A percentile compares a stretch with the other conserved stretches of the same genome.
Conservation (phyloP, 2,113 vertebrate species). For the Dromiciops gliroides region DNA sequence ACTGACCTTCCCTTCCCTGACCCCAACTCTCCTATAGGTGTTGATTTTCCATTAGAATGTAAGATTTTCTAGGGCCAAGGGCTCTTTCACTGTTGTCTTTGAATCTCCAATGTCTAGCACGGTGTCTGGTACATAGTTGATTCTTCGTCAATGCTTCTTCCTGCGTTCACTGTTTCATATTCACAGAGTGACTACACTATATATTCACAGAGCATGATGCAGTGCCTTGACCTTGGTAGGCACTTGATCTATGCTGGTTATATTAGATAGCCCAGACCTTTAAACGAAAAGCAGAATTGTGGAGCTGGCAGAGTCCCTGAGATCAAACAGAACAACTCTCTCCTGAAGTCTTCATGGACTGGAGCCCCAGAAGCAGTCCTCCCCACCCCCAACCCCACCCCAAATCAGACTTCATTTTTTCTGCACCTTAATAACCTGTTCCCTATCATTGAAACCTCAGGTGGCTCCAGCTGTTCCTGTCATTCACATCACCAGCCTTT, state of each 20-base stretch:
- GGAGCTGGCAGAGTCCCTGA: neutral
- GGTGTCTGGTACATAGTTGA: neutral
- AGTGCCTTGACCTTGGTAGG: neutral
- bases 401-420: neutral
- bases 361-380: neutral
- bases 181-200: neutral
- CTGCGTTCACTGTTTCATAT: neutral
- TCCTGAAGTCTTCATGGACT: neutral
- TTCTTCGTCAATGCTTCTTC: neutral
- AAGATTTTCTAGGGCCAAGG: neutral
- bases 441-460: constrained; percentile 34
- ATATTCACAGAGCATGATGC: neutral
- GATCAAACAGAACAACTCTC: neutral
- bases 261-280: neutral
- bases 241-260: neutral
- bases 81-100: neutral
- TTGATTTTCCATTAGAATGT: neutral
- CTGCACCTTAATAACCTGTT: constrained; percentile 7
- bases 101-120: neutral
- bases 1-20: neutral
- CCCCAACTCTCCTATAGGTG: neutral
- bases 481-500: constrained; percentile 59
- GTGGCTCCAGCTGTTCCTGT: constrained; percentile 69
- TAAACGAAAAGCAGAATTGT: neutral
- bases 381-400: neutral